phyloP scores from a whole-genome alignment of 2,888 invertebrate genomes.

The Netelia melanura region DNA sequence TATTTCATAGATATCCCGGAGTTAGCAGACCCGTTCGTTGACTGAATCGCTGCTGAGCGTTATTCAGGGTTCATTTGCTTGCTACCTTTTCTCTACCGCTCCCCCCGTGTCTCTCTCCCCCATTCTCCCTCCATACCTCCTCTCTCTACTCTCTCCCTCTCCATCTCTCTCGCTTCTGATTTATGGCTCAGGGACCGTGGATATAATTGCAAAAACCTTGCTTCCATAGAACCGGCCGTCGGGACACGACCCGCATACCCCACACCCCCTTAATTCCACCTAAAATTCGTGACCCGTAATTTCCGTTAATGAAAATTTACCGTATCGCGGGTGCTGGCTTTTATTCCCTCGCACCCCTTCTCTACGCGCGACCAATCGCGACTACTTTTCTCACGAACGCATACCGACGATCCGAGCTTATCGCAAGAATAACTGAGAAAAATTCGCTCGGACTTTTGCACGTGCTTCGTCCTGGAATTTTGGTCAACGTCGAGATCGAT shows the following conservation, averaged over 20 bases:
- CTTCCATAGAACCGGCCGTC: conserved; percentile 39
- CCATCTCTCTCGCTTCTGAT: conserved; percentile 72
- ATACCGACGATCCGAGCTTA: conserved; percentile 38
- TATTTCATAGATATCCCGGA: conserved; percentile 61
- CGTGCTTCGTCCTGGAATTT: background rate
- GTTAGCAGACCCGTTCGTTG: conserved; percentile 40
- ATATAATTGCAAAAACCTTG: conserved; percentile 77
- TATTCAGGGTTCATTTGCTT: conserved; percentile 70
- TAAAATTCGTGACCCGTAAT: conserved; percentile 74
- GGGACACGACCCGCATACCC: conserved; percentile 34
- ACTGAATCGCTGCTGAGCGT: conserved; percentile 58
- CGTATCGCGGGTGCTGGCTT: conserved; percentile 52
- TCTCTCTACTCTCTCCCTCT: conserved; percentile 20
- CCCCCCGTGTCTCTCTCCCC: conserved; percentile 10
- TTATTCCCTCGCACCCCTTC: conserved; percentile 8
- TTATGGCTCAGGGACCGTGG: conserved; percentile 74
- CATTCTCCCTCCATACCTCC: conserved; percentile 45
- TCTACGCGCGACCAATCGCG: conserved; percentile 60
- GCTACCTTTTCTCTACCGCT: conserved; percentile 38
- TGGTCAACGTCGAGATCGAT: background rate
- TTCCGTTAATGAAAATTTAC: conserved; percentile 80
- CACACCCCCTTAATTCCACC: conserved; percentile 32
- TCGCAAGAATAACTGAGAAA: conserved; percentile 35
- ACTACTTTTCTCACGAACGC: conserved; percentile 64
- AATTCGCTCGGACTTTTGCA: background rate